Base-by-base conservation (phyloP, 2,797 vertebrate species). In the Trachurus trachurus region DNA sequence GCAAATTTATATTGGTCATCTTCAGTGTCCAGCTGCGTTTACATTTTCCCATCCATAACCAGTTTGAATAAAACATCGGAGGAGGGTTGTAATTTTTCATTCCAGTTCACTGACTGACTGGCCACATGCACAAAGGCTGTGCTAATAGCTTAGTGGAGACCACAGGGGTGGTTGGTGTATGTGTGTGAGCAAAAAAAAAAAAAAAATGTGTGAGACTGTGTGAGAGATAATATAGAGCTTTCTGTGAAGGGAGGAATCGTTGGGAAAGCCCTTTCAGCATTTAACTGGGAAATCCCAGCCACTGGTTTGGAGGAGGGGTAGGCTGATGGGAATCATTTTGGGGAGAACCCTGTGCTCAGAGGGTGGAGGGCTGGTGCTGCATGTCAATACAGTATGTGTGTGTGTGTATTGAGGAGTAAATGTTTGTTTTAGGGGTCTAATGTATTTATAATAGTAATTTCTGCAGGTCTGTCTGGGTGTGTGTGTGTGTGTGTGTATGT, bases 241-340 rank as follows among this genome's bases (percentile, higher is more conserved):
- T 40, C 21, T 53, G 59, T 57, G 39, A 42, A 31, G 19, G 67
- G 57, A 72, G 40, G 22, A 63, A 77, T 71, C 79, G 67, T 65
- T 77, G 77, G 85, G 76, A 80, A 82, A 81, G 70, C 66, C 80
- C 80, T 75, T 50, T 65, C 50, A 67, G 77, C 19, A 69, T 72
- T 85, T 79, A 52, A 87, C 70, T 74, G 70, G 85, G 86, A 90
- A 85, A 87, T 83, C 88, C 90, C 81, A 84, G 50, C 56, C 64
- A 78, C 56, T 73, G 68, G 57, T 81, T 83, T 71, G 52, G 68
- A 76, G 62, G 80, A 79, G 66, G 76, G 77, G 80, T 56, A 59
- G 66, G 56, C 0, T 29, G 69, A 47, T 22, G 68, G 42, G 70
- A 74, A 65, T 67, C 2, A 79, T 71, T 73, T 64, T 62, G 37